Evolutionary conservation across 2,113 vertebrate genomes (phyloP), one percentile per base, ranked within the genome.

Genomic region (Pyrgilauda ruficollis): DNA sequence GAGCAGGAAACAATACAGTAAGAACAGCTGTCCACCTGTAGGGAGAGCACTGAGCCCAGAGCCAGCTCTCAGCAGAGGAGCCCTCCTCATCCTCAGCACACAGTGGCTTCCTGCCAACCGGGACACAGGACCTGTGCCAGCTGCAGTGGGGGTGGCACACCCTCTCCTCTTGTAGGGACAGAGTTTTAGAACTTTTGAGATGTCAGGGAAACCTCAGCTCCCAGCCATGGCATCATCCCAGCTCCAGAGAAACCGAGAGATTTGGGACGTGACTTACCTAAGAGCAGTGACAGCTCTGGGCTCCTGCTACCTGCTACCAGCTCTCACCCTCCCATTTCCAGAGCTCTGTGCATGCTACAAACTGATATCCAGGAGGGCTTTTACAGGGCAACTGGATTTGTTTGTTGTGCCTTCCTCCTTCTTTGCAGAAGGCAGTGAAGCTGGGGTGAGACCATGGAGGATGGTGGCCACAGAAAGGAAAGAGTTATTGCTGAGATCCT

Each of bases 1-100:
- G 97, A 98, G 95, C 68, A 96, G 79, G 94, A 95, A 81, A 90
- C 94, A 92, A 92, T 62, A 88, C 69, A 58, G 74, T 84, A 68
- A 92, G 92, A 93, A 90, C 77, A 79, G 89, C 93, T 84, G 63
- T 78, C 55, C 56, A 56, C 72, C 70, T 62, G 85, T 49, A 95
- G 79, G 87, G 80, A 96, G 77, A 91, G 61, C 56, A 68, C 64
- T 21, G 69, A 94, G 91, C 66, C 68, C 50, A 22, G 72, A 16
- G 77, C 78, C 78, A 47, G 83, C 72, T 77, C 84, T 82, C 61
- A 15, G 79, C 50, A 74, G 58, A 58, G 35, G 58, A 95, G 74
- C 85, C 77, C 73, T 87, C 89, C 77, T 75, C 59, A 58, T 61
- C 77, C 90, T 94, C 46, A 26, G 44, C 49, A 91, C 64, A 0